Conservation (phyloP, 1,140 invertebrate species). For the Drosophila erecta region DNA sequence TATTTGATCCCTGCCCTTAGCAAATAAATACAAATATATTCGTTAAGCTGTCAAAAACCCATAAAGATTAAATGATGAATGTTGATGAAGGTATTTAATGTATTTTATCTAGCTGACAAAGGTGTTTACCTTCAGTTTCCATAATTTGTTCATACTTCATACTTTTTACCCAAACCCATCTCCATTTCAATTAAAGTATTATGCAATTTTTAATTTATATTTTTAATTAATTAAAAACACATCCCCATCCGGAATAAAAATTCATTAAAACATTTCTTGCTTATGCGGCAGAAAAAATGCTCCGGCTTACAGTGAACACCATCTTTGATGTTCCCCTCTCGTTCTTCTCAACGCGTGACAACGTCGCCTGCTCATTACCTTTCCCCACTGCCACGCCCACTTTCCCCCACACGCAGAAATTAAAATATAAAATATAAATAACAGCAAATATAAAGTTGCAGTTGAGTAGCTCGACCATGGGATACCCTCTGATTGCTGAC, state of each 20-base stretch:
- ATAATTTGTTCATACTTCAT: background rate
- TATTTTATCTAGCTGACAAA: no score
- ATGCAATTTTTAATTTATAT: constrained; percentile 73
- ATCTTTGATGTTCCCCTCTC: background rate
- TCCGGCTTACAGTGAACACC: constrained; percentile 52
- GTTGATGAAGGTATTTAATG: no score
- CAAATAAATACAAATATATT: background rate
- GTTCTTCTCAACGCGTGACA: constrained; percentile 56
- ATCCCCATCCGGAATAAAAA: constrained; percentile 48
- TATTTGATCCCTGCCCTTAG: background rate
- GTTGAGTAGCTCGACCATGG: background rate
- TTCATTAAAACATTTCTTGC: constrained; percentile 79
- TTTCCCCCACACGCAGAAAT: constrained; percentile 12
- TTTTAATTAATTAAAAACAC: constrained; percentile 77
- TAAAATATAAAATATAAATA: constrained; percentile 28
- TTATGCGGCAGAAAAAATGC: constrained; percentile 55
- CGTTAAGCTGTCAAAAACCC: background rate
- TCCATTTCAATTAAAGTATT: constrained; percentile 68
- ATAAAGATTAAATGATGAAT: no score
- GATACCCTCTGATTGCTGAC: background rate
- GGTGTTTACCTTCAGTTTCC: background rate
- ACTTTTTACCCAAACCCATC: background rate
- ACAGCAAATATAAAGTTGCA: constrained; percentile 13
- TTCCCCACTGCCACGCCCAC: constrained; percentile 6
- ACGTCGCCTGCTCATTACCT: constrained; percentile 68